A percentile compares a stretch with the other conserved stretches of the same genome.
These are phyloP conservation scores for Gonioctena quinquepunctata DNA, from an alignment of 1,140 invertebrate genomes.

Conservation along the genomic window DNA sequence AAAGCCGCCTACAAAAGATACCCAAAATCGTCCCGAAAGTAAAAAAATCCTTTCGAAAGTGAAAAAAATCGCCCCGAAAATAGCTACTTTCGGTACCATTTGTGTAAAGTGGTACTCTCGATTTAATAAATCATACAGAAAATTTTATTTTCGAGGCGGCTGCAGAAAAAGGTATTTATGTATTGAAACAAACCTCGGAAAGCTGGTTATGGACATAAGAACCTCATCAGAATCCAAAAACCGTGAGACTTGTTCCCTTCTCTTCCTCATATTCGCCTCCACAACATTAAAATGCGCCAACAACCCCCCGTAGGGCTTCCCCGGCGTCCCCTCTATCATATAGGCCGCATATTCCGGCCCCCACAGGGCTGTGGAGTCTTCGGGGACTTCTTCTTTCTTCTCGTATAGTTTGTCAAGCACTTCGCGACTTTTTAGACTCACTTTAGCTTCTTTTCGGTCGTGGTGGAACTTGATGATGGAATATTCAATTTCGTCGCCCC, in stretches of 20 bases:
- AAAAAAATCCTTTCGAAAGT: no score
- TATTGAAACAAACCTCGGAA: slow-evolving; percentile 78
- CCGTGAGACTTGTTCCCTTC: slow-evolving; percentile 83
- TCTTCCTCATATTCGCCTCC: slow-evolving; percentile 93
- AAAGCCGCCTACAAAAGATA: no score
- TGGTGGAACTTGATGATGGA: slow-evolving; percentile 96
- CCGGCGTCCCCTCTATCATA: slow-evolving; percentile 99
- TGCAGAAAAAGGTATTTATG: neutral
- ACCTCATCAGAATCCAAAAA: slow-evolving; percentile 80
- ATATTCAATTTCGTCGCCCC: slow-evolving; percentile 99
- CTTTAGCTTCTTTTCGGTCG: slow-evolving; percentile 65
- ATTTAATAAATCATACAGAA: no score
- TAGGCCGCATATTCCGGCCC: slow-evolving; percentile 98
- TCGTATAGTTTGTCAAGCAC: neutral
- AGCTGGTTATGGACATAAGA: slow-evolving; percentile 88
- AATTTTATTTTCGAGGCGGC: no score
- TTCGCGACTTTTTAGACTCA: slow-evolving; percentile 31
- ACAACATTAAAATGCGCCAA: slow-evolving; percentile 89
- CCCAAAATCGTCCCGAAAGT: no score
- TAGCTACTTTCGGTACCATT: no score
- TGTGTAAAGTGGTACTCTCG: no score
- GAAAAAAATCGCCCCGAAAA: no score
- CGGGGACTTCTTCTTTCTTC: neutral
- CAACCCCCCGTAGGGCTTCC: slow-evolving; percentile 90
- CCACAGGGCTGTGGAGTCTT: slow-evolving; percentile 70